Percentiles rank a stretch among this genome's conserved stretches.
phyloP scores from a whole-genome alignment of 2,113 vertebrate species.

The Misgurnus mizolepis region DNA sequence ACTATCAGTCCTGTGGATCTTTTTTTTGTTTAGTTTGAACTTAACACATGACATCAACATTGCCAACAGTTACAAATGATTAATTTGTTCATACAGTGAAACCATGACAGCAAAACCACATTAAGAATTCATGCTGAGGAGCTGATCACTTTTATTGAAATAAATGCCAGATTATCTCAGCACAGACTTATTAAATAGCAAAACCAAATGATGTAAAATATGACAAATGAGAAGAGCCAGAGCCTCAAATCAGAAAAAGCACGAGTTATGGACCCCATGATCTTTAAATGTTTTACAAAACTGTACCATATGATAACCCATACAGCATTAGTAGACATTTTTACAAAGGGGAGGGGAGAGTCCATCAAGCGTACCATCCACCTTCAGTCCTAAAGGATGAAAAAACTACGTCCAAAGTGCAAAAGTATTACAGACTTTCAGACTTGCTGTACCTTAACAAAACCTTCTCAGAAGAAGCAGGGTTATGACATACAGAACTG shows the following conservation, averaged over 20 bases:
- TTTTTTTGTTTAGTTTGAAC: too few relatives aligned
- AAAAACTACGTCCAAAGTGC: background rate
- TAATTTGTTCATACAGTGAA: background rate
- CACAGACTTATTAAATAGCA: slow-evolving; percentile 70
- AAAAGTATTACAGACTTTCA: background rate
- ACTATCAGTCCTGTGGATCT: too few relatives aligned
- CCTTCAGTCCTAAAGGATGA: background rate
- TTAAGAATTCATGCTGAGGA: slow-evolving; percentile 41
- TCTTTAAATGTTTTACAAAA: background rate
- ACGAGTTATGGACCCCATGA: background rate
- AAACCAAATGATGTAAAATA: slow-evolving; percentile 55
- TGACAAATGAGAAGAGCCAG: slow-evolving; percentile 53
- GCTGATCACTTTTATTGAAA: slow-evolving; percentile 78
- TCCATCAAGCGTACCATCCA: background rate
- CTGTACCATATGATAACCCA: background rate
- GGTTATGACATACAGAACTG: background rate
- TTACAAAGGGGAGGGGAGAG: background rate
- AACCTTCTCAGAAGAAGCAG: background rate
- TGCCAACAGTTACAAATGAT: too few relatives aligned
- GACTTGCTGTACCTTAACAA: background rate
- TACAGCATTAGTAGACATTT: slow-evolving; percentile 37
- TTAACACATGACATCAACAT: too few relatives aligned
- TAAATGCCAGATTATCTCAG: slow-evolving; percentile 67
- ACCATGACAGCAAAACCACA: background rate
- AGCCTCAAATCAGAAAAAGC: slow-evolving; percentile 7